A percentile compares a stretch with the other conserved stretches of the same genome.
phyloP scores from a whole-genome alignment of 1,140 invertebrate species.

The Drosophila jambulina region DNA sequence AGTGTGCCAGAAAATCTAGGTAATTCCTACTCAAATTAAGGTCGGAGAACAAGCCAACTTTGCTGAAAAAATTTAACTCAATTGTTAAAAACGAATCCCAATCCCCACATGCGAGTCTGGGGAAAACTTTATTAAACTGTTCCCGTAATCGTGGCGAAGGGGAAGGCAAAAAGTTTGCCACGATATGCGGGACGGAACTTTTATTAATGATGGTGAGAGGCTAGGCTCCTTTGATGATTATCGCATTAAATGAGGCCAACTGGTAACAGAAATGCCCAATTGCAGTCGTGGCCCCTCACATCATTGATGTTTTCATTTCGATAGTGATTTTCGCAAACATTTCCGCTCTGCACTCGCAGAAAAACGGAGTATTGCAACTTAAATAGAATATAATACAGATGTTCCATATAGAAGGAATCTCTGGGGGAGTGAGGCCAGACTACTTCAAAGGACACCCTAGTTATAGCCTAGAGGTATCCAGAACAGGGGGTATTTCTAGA shows the following conservation, averaged over 20 bases:
- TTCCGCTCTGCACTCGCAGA: slow-evolving; percentile 1
- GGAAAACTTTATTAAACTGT: slow-evolving; percentile 1
- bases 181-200: slow-evolving; percentile 11
- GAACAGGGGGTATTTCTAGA: not conserved
- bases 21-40: not conserved
- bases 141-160: not conserved
- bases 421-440: no score
- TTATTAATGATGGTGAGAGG: slow-evolving; percentile 28
- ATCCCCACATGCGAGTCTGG: not conserved
- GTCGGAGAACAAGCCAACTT: not conserved
- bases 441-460: not conserved
- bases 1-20: not conserved
- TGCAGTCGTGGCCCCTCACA: slow-evolving; percentile 36
- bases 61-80: not conserved
- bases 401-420: not conserved
- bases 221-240: slow-evolving; percentile 37
- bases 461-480: not conserved
- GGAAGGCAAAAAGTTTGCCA: not conserved
- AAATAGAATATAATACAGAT: not conserved
- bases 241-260: slow-evolving; percentile 14
- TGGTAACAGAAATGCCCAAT: slow-evolving; percentile 14
- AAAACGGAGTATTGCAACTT: not conserved
- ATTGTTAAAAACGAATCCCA: slow-evolving; percentile 2
- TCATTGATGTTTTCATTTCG: slow-evolving; percentile 68
- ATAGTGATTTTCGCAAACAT: slow-evolving; percentile 57